phyloP scores from a whole-genome alignment of 2,888 invertebrate genomes.

The Operophtera brumata region DNA sequence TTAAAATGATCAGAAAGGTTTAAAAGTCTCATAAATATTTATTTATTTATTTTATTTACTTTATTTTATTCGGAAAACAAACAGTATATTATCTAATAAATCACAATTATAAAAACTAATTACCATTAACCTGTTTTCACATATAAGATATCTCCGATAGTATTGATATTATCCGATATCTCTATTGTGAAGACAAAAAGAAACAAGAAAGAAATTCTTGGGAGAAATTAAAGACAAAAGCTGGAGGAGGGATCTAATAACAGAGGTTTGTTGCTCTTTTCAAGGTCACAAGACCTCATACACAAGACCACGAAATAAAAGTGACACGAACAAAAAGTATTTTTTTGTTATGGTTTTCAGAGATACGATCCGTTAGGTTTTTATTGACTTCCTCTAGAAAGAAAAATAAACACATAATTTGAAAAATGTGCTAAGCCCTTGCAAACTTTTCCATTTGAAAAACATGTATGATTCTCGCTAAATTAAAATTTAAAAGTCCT shows the following conservation, averaged over 20 bases:
- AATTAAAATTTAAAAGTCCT: constrained; percentile 19
- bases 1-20: neutral
- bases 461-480: neutral
- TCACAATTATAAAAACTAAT: too few species aligned
- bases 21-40: constrained; percentile 8
- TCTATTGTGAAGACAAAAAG: constrained; percentile 19
- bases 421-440: neutral
- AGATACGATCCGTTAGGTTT: too few species aligned
- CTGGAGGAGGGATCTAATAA: neutral
- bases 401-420: too few species aligned
- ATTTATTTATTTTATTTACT: too few species aligned
- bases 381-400: too few species aligned
- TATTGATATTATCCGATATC: constrained; percentile 24
- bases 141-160: too few species aligned
- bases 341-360: too few species aligned
- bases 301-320: neutral
- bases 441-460: neutral
- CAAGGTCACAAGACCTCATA: too few species aligned
- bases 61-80: too few species aligned
- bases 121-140: too few species aligned
- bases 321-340: too few species aligned
- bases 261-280: neutral
- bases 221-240: constrained; percentile 1
- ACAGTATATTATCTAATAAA: too few species aligned
- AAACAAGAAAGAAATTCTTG: constrained; percentile 1